These are phyloP conservation scores for Apantesis nais DNA, from an alignment of 2,888 invertebrate species.

Conservation along the genomic window DNA sequence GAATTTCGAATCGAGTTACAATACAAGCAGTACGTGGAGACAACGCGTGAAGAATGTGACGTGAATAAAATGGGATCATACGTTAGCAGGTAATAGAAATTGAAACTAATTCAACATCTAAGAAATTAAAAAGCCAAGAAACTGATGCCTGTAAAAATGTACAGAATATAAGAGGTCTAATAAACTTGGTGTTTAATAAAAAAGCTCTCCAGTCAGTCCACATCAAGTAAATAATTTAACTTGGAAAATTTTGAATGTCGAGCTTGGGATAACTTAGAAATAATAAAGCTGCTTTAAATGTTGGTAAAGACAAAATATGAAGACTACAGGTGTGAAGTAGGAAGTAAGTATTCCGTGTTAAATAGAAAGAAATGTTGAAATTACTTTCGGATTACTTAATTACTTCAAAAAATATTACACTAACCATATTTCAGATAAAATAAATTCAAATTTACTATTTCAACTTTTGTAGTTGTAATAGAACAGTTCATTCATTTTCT, in stretches of 20 bases:
- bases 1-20: constrained; percentile 10
- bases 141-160: not conserved
- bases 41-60: not conserved
- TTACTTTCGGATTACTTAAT: not conserved
- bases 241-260: not conserved
- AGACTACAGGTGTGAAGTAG: not conserved
- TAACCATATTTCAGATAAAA: not conserved
- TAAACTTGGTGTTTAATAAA: not conserved
- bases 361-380: not conserved
- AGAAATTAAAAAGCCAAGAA: not conserved
- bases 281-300: not conserved
- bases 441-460: not conserved
- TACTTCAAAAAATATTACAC: not conserved
- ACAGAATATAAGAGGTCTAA: not conserved
- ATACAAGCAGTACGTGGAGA: constrained; percentile 3
- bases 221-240: not conserved
- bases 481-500: constrained; percentile 5
- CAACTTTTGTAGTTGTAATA: not conserved
- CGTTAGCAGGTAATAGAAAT: not conserved
- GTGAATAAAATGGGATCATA: not conserved
- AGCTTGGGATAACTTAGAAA: not conserved
- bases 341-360: not conserved
- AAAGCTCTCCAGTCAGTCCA: no score
- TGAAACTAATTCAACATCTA: not conserved
- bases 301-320: not conserved